Evolutionary conservation across 2,888 invertebrate species (phyloP).

Genomic region (Epirrita christyi): DNA sequence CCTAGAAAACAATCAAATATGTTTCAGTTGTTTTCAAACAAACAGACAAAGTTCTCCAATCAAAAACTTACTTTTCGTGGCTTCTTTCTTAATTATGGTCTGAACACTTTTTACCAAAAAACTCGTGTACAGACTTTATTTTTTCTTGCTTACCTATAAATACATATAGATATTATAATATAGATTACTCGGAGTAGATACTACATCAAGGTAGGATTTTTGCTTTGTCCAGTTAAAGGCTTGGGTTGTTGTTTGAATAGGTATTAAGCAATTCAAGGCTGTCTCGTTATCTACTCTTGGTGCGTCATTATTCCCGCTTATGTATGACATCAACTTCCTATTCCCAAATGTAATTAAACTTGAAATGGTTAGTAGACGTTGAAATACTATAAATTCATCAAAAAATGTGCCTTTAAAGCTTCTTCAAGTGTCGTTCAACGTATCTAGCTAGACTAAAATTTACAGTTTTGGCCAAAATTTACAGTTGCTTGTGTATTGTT

Average conservation of each 20-base stretch:
- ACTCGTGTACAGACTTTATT: no score
- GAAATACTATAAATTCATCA: neutral
- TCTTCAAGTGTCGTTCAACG: neutral
- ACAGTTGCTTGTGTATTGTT: slow-evolving; percentile 36
- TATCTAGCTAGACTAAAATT: neutral
- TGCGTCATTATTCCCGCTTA: slow-evolving; percentile 52
- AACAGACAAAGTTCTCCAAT: no score
- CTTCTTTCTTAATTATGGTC: no score
- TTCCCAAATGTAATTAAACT: neutral
- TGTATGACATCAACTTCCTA: slow-evolving; percentile 15
- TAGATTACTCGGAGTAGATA: slow-evolving; percentile 12
- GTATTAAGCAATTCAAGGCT: slow-evolving; percentile 51
- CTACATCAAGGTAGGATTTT: slow-evolving; percentile 24
- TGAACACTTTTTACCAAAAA: no score
- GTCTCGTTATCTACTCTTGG: slow-evolving; percentile 47
- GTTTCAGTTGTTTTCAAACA: no score
- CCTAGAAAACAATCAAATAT: no score
- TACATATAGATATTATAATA: no score
- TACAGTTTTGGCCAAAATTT: neutral
- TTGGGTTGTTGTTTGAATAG: slow-evolving; percentile 46
- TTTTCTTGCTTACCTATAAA: no score
- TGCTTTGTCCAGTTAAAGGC: slow-evolving; percentile 32
- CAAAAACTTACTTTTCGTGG: no score
- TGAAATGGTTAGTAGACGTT: neutral
- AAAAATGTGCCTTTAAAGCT: neutral